phyloP scores from a whole-genome alignment of 2,888 invertebrate species.

The Timandra comae region DNA sequence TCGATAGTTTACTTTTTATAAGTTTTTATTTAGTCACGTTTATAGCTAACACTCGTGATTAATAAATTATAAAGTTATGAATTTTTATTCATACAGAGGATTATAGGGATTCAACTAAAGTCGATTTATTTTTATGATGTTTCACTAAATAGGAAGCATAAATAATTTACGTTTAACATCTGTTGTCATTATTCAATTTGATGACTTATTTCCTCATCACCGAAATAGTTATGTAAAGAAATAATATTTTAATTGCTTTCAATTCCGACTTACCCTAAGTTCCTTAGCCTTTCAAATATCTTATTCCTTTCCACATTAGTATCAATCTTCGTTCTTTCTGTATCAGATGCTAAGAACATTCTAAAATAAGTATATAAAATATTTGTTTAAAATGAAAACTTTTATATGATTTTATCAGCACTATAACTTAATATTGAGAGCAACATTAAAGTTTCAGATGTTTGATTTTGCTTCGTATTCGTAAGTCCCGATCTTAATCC shows the following conservation, averaged over 20 bases:
- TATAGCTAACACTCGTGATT: slow-evolving; percentile 44
- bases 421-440: no score
- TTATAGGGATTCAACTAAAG: slow-evolving; percentile 43
- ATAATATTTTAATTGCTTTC: no score
- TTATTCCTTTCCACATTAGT: no score
- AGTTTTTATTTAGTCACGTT: slow-evolving; percentile 49
- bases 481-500: slow-evolving; percentile 6
- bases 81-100: slow-evolving; percentile 47
- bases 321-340: no score
- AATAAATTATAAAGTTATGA: slow-evolving; percentile 58
- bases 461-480: neutral
- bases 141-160: slow-evolving; percentile 35
- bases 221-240: no score
- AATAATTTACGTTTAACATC: slow-evolving; percentile 40
- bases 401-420: no score
- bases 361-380: no score
- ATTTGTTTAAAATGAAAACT: no score
- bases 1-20: slow-evolving; percentile 32
- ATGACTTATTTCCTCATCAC: slow-evolving; percentile 32
- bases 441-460: no score
- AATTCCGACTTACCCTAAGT: no score
- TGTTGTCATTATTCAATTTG: slow-evolving; percentile 47
- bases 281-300: no score
- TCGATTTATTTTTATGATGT: slow-evolving; percentile 43
- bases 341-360: no score